Percentiles rank a stretch among this genome's conserved stretches.
Conservation (phyloP, 37 sponge, comb jelly and placozoan species). For the Mnemiopsis leidyi region DNA sequence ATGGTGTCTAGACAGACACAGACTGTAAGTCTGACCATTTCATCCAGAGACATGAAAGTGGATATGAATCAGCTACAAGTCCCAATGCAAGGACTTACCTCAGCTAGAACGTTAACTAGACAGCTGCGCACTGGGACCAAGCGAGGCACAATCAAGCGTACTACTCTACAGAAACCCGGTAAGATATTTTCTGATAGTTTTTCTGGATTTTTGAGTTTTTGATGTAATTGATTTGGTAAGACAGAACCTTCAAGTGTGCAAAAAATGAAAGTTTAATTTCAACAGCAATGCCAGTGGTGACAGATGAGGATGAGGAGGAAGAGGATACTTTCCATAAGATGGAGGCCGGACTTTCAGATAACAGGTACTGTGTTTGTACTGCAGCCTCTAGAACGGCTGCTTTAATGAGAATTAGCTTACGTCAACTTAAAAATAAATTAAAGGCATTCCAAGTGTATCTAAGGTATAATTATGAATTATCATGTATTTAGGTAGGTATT, state of each 20-base stretch:
- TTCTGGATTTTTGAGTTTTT: not conserved
- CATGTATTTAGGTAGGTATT: too few species aligned
- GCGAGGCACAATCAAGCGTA: not conserved
- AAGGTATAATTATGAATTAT: too few species aligned
- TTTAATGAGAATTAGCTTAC: too few species aligned
- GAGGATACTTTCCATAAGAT: slow-evolving; percentile 6
- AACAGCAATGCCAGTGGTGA: not conserved
- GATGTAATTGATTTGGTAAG: not conserved
- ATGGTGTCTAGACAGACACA: slow-evolving; percentile 27
- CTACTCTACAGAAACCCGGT: not conserved
- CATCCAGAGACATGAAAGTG: not conserved
- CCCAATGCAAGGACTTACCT: not conserved
- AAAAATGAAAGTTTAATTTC: too few species aligned
- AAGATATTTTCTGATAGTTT: not conserved
- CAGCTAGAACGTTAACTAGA: slow-evolving; percentile 24
- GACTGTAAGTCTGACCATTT: not conserved
- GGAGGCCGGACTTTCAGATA: slow-evolving; percentile 13
- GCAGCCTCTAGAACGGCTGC: too few species aligned
- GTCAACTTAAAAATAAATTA: too few species aligned
- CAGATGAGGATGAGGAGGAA: slow-evolving; percentile 27
- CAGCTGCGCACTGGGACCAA: slow-evolving; percentile 5
- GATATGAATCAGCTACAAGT: not conserved
- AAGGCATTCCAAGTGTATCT: too few species aligned
- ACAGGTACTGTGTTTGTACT: too few species aligned
- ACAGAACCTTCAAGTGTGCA: not conserved